A percentile compares a stretch with the other conserved stretches of the same genome.
These are phyloP conservation scores for Pelodiscus sinensis DNA, from an alignment of 2,113 vertebrate genomes.

Conservation along the genomic window DNA sequence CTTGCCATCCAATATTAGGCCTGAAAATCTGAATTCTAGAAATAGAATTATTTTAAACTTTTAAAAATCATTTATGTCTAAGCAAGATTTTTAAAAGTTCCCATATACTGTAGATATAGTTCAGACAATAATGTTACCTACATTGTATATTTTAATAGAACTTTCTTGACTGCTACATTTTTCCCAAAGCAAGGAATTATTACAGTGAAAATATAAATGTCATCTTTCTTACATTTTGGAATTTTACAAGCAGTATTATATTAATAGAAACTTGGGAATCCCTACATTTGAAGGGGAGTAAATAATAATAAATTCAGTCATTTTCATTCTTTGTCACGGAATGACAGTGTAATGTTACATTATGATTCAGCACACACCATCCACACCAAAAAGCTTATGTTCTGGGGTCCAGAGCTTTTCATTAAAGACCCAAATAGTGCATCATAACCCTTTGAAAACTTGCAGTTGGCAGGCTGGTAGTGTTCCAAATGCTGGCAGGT, in stretches of 20 bases:
- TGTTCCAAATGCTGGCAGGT: constrained; percentile 15
- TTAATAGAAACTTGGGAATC: constrained; percentile 32
- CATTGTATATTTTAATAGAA: constrained; percentile 47
- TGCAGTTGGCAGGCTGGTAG: constrained; percentile 20
- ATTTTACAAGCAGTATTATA: constrained; percentile 59
- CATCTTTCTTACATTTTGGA: constrained; percentile 43
- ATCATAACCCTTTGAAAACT: neutral
- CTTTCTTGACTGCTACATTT: constrained; percentile 22
- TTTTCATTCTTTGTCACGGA: neutral
- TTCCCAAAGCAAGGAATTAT: neutral
- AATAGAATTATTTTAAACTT: constrained; percentile 29
- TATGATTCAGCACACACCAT: neutral
- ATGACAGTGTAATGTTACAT: neutral
- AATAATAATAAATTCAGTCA: neutral
- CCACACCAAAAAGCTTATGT: constrained; percentile 1
- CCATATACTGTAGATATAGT: neutral
- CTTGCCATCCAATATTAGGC: constrained; percentile 1
- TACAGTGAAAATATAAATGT: constrained; percentile 34
- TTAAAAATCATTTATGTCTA: constrained; percentile 25
- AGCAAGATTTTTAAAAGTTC: constrained; percentile 32
- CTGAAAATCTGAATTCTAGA: constrained; percentile 24
- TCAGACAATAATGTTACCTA: constrained; percentile 34
- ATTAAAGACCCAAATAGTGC: constrained; percentile 6
- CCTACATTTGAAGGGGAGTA: neutral
- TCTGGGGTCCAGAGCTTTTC: neutral